These are phyloP conservation scores for Typhlomys cinereus DNA, from an alignment of 2,113 vertebrate species.

Conservation along the genomic window DNA sequence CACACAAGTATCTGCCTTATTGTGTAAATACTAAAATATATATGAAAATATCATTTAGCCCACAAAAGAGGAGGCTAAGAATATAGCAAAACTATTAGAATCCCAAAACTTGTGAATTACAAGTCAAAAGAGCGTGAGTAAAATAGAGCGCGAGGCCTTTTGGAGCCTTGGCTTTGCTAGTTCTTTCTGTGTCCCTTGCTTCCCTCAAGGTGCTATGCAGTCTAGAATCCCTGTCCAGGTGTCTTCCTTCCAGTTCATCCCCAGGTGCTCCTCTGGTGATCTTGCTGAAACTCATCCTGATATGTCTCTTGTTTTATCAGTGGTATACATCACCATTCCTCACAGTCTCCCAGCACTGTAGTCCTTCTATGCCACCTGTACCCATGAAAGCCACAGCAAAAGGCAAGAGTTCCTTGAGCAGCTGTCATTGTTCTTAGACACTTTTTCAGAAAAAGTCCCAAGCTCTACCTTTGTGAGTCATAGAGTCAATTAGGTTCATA, in stretches of 20 bases:
- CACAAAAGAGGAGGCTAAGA: not conserved
- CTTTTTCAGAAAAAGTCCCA: not conserved
- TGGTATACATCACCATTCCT: not conserved
- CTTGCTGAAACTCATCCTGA: not conserved
- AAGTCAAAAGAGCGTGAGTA: not conserved
- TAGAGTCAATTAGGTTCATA: not conserved
- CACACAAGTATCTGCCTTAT: not conserved
- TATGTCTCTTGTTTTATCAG: not conserved
- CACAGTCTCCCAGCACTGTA: not conserved
- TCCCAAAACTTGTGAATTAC: no score
- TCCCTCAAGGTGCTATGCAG: no score
- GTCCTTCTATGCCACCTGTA: not conserved
- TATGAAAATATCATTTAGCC: constrained; percentile 7
- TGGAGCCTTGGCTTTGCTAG: not conserved
- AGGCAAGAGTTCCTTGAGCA: not conserved
- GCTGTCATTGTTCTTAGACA: not conserved
- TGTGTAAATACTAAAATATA: constrained; percentile 18
- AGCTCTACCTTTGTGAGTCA: not conserved
- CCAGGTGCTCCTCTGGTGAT: not conserved
- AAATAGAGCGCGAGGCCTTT: not conserved
- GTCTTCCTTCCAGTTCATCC: not conserved
- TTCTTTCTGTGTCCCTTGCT: not conserved
- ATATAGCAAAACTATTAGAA: not conserved
- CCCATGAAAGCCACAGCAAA: not conserved
- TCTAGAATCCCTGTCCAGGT: no score